Conservation (phyloP, 2,888 invertebrate genomes). For the Gandaritis pyraliata region DNA sequence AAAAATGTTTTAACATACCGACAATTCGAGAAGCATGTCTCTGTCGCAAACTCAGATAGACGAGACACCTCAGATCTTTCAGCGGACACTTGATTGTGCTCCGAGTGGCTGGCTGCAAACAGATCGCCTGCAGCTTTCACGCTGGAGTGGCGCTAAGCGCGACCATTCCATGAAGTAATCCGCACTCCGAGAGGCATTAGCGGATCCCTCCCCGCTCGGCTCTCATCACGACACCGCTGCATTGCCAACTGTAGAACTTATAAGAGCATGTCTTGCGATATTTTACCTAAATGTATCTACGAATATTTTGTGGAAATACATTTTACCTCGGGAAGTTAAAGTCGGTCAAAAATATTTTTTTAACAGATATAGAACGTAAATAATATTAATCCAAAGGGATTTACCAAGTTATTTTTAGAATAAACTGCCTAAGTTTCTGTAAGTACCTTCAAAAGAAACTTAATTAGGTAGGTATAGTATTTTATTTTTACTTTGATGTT, state of each 20-base stretch:
- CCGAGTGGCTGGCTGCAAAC: conserved; percentile 63
- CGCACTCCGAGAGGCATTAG: conserved; percentile 72
- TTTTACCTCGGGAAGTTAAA: no score
- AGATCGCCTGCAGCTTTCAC: conserved; percentile 72
- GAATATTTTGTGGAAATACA: no score
- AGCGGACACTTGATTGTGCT: conserved; percentile 61
- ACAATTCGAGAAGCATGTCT: not conserved
- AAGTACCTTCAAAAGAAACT: no score
- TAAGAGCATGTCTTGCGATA: conserved; percentile 37
- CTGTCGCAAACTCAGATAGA: conserved; percentile 23
- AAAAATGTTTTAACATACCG: no score
- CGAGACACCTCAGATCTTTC: conserved; percentile 44
- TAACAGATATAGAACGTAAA: no score
- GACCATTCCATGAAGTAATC: conserved; percentile 76
- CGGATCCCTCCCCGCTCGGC: conserved; percentile 47
- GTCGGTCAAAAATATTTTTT: no score
- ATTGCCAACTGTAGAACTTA: conserved; percentile 64
- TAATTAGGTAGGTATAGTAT: not conserved
- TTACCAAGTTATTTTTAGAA: no score
- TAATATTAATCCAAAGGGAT: no score
- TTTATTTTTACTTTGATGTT: no score
- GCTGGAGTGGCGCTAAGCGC: conserved; percentile 67
- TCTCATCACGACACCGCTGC: conserved; percentile 43
- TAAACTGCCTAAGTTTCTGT: no score
- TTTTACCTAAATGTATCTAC: no score